Evolutionary conservation across 2,888 invertebrate genomes (phyloP).

Genomic region (Dynastes hyllus): DNA sequence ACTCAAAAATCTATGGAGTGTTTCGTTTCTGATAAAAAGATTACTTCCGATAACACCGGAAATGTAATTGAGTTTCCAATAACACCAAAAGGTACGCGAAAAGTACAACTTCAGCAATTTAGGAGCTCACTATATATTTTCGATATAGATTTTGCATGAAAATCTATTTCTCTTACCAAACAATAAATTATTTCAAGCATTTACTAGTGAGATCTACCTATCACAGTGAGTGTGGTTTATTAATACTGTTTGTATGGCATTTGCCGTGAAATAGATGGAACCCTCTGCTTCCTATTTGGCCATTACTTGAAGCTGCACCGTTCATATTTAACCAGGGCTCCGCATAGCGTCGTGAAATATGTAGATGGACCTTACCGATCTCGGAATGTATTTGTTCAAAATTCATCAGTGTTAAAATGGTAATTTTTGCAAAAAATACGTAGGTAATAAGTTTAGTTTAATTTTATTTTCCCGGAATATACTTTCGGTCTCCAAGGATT

Average conservation of each 20-base stretch:
- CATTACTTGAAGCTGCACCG: not conserved
- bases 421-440: slow-evolving; percentile 46
- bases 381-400: slow-evolving; percentile 19
- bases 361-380: slow-evolving; percentile 36
- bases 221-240: not conserved
- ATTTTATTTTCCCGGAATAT: slow-evolving; percentile 62
- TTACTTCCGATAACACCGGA: too few relatives aligned
- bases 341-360: slow-evolving; percentile 33
- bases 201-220: not conserved
- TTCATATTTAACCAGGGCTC: slow-evolving; percentile 29
- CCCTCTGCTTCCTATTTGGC: not conserved
- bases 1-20: too few relatives aligned
- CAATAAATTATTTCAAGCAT: not conserved
- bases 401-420: slow-evolving; percentile 36
- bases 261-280: not conserved
- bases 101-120: too few relatives aligned
- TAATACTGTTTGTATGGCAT: not conserved
- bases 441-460: slow-evolving; percentile 63
- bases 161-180: too few relatives aligned
- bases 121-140: too few relatives aligned
- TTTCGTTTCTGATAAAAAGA: too few relatives aligned
- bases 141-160: too few relatives aligned
- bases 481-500: slow-evolving; percentile 60
- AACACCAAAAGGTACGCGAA: too few relatives aligned
- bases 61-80: too few relatives aligned